Evolutionary conservation across 1,140 invertebrate species (phyloP).

Genomic region (Drosophila bifasciata): DNA sequence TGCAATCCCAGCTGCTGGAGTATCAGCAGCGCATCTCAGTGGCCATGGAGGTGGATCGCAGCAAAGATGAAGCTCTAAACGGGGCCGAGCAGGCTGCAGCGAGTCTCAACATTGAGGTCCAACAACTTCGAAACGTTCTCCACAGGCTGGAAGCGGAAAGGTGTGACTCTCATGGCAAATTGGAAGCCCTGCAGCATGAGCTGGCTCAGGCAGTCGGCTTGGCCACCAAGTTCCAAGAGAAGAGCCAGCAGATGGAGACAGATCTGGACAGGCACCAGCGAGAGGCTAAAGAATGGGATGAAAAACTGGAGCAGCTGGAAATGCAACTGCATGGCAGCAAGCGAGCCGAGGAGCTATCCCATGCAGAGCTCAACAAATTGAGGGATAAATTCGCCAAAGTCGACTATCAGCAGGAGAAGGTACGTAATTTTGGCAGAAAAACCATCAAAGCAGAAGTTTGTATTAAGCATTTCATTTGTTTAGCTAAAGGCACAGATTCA

Average conservation of each 20-base stretch:
- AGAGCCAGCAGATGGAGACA: slow-evolving; percentile 69
- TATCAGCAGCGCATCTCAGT: slow-evolving; percentile 91
- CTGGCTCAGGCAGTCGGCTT: slow-evolving; percentile 69
- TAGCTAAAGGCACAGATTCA: slow-evolving; percentile 63
- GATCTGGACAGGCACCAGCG: slow-evolving; percentile 51
- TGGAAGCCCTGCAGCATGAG: slow-evolving; percentile 71
- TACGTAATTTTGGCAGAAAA: not conserved
- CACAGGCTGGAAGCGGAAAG: slow-evolving; percentile 67
- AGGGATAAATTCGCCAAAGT: slow-evolving; percentile 71
- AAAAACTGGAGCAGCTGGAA: slow-evolving; percentile 69
- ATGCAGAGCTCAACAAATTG: slow-evolving; percentile 72
- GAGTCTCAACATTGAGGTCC: slow-evolving; percentile 60
- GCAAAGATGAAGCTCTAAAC: slow-evolving; percentile 89
- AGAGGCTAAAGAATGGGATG: slow-evolving; percentile 38
- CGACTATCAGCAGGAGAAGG: slow-evolving; percentile 77
- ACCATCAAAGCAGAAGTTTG: not conserved
- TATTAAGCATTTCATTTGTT: not conserved
- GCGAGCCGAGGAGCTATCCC: slow-evolving; percentile 63
- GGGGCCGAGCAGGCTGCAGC: slow-evolving; percentile 86
- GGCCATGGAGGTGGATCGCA: slow-evolving; percentile 89
- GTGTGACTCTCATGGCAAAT: slow-evolving; percentile 46
- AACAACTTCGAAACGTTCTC: slow-evolving; percentile 55
- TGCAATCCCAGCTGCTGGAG: slow-evolving; percentile 89
- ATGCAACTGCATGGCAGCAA: slow-evolving; percentile 65
- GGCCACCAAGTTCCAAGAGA: slow-evolving; percentile 76